Evolutionary conservation across 1,140 invertebrate species (phyloP), one percentile per base, ranked within the genome.

Genomic region (Alviniconcha marisindica): DNA sequence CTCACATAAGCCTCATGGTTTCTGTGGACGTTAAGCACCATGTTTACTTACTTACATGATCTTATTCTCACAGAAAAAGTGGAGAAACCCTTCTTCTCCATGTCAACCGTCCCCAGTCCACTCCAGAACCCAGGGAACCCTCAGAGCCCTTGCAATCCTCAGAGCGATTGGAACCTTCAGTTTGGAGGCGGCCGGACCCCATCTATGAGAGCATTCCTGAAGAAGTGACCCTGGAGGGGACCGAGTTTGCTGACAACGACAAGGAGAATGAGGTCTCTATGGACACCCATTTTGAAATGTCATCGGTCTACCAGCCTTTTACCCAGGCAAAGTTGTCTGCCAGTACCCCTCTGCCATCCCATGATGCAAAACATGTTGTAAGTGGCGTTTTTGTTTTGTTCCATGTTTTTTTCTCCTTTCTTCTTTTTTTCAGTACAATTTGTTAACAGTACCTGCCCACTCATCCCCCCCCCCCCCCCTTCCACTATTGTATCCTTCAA

Each of bases 261-360:
- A 85, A 89, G 56, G 87, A 87, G 51, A 87, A 89, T n/a, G 84
- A 87, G 33, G 69, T 84, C 12, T 87, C 85, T 31, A 81, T 84
- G 4, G 77, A 84, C 80, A 71, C 38, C 12, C 7, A 42, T 31
- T 77, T 82, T 66, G 83, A 87, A 38, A 66, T 79, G 21, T 51
- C 73, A 1, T 66, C 77, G 1, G 71, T 38, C 18, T 74, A 78
- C 54, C 66, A 74, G 42, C 56, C 77, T 10, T 78, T 78, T 24
- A 42, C 76, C 33, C 21, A 40, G 24, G 77, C 38, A n/a, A 38
- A 38, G 36, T 28, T 77, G n/a, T 40, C 79, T 12, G 48, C 83
- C 60, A 84, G 83, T 77, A 84, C 83, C 3, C 83, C 83, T n/a
- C 42, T 84, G 33, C 73, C 79, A 7, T 38, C 74, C 33, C 42